These are phyloP conservation scores for Platanista minor DNA, from an alignment of 2,113 vertebrate species.

Conservation along the genomic window DNA sequence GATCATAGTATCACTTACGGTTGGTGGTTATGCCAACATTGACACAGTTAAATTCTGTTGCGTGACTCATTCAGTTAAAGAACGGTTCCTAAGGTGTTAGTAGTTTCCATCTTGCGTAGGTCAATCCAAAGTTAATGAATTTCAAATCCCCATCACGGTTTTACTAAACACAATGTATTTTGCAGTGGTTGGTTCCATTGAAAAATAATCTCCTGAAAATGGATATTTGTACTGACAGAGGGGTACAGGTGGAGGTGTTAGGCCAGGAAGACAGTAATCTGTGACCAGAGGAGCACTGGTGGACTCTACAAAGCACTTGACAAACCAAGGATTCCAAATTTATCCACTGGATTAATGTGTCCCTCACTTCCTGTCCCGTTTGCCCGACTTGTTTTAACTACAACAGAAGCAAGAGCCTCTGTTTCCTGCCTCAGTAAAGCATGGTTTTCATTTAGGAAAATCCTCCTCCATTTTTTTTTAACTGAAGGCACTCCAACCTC, in stretches of 20 bases:
- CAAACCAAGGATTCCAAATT: neutral
- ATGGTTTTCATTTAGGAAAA: neutral
- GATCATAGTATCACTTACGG: neutral
- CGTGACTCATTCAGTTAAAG: neutral
- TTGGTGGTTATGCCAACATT: neutral
- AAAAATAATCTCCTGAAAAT: neutral
- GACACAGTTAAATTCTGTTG: neutral
- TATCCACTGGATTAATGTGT: neutral
- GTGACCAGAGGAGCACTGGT: neutral
- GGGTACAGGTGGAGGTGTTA: neutral
- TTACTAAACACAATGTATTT: neutral
- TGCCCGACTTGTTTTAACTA: neutral
- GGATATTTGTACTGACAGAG: neutral
- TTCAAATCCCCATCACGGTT: neutral
- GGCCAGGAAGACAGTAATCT: neutral
- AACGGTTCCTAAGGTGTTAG: neutral
- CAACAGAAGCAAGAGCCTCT: neutral
- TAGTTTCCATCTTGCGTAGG: neutral
- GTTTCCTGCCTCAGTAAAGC: neutral
- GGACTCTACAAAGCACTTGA: neutral
- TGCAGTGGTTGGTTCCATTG: neutral
- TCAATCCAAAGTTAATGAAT: neutral
- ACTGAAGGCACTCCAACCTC: neutral
- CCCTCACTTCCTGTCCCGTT: slow-evolving; percentile 11
- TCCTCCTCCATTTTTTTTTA: neutral